Percentiles rank a stretch among this genome's conserved stretches.
These are phyloP conservation scores for Chymomyza fuscimana DNA, from an alignment of 2,888 invertebrate genomes.

Conservation along the genomic window DNA sequence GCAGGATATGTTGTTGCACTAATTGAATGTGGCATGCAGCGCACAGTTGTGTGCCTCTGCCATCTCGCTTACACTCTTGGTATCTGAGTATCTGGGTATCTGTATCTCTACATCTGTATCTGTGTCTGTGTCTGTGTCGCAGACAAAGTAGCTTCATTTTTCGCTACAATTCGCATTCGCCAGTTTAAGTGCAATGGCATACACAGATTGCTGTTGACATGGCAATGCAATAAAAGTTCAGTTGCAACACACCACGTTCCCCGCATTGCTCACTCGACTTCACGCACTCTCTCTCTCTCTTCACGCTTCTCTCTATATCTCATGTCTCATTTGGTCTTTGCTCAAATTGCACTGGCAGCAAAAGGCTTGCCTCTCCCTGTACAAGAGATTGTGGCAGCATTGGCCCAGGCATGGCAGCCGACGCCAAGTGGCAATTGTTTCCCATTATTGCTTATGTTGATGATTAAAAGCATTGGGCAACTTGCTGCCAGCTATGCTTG, in stretches of 20 bases:
- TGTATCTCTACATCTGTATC: slow-evolving; percentile 28
- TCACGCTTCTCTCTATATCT: neutral
- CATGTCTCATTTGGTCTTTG: slow-evolving; percentile 13
- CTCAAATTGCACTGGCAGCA: slow-evolving; percentile 62
- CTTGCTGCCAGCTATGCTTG: slow-evolving; percentile 1
- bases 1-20: slow-evolving; percentile 76
- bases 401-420: neutral
- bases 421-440: slow-evolving; percentile 65
- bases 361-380: slow-evolving; percentile 39
- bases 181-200: slow-evolving; percentile 70
- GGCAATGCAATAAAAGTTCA: slow-evolving; percentile 74
- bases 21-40: slow-evolving; percentile 75
- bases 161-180: slow-evolving; percentile 67
- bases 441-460: slow-evolving; percentile 72
- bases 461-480: slow-evolving; percentile 61
- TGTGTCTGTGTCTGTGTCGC: slow-evolving; percentile 49
- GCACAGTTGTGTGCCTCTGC: slow-evolving; percentile 24
- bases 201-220: slow-evolving; percentile 74
- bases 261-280: neutral
- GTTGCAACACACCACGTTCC: slow-evolving; percentile 12
- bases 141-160: slow-evolving; percentile 73
- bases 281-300: neutral
- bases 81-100: neutral
- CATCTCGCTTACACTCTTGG: slow-evolving; percentile 29
- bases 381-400: slow-evolving; percentile 16